Conservation (phyloP, 2,888 invertebrate species). For the Caenorhabditis sinica region DNA sequence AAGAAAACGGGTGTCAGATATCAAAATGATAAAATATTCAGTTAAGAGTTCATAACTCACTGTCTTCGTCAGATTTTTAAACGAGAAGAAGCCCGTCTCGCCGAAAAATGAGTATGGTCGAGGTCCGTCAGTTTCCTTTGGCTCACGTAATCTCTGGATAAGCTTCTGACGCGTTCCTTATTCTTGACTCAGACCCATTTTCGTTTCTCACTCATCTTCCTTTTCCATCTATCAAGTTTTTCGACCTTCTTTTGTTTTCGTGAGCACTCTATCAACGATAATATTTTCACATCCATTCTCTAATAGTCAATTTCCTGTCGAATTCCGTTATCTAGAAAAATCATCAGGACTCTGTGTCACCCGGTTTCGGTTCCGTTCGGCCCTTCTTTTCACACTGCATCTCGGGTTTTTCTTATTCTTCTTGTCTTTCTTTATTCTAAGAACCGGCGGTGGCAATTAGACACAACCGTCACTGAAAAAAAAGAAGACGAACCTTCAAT, state of each 20-base stretch:
- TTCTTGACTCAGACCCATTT: conserved; percentile 12
- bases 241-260: conserved; percentile 28
- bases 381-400: neutral
- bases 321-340: conserved; percentile 28
- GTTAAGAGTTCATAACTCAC: conserved; percentile 42
- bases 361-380: conserved; percentile 6
- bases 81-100: conserved; percentile 18
- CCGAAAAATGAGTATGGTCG: conserved; percentile 4
- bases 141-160: conserved; percentile 48
- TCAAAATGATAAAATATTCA: conserved; percentile 46
- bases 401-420: neutral
- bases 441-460: conserved; percentile 47
- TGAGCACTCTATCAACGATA: neutral
- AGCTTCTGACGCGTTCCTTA: conserved; percentile 32
- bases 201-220: conserved; percentile 1
- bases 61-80: conserved; percentile 52
- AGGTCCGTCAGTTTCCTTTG: conserved; percentile 12
- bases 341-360: conserved; percentile 24
- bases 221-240: neutral
- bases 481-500: conserved; percentile 42
- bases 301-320: conserved; percentile 10
- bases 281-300: neutral
- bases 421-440: conserved; percentile 27
- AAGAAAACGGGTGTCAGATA: conserved; percentile 44
- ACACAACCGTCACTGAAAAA: conserved; percentile 35